Evolutionary conservation across 2,797 vertebrate genomes (phyloP).

Genomic region (Anguilla pacifica): DNA sequence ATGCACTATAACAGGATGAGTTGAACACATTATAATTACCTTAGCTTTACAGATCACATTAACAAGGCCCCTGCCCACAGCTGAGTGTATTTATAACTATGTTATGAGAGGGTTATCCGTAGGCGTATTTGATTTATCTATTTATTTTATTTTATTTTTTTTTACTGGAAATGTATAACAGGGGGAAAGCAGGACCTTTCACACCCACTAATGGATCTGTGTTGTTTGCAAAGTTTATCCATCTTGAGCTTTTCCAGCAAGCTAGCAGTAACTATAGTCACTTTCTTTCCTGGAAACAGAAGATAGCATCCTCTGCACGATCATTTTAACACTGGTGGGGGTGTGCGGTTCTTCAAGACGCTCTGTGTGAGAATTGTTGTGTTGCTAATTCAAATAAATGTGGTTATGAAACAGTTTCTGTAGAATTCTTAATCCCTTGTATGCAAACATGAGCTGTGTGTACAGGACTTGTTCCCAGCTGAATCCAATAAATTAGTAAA

Average conservation of each 20-base stretch:
- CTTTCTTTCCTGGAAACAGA: not conserved
- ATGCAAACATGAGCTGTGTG: not conserved
- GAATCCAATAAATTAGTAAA: conserved; percentile 10
- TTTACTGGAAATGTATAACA: not conserved
- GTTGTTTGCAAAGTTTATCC: not conserved
- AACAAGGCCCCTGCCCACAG: too few species aligned
- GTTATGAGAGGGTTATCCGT: not conserved
- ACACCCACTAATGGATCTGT: not conserved
- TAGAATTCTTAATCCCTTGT: conserved; percentile 5
- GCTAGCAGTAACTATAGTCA: not conserved
- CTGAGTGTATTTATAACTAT: too few species aligned
- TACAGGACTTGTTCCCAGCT: not conserved
- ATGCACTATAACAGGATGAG: not conserved
- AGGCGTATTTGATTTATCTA: too few species aligned
- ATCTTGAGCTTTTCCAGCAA: not conserved
- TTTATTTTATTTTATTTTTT: not conserved
- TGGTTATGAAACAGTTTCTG: not conserved
- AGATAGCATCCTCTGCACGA: not conserved
- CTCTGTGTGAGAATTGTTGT: not conserved
- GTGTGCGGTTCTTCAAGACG: not conserved
- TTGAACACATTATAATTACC: not conserved
- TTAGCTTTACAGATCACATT: too few species aligned
- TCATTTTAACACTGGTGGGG: not conserved
- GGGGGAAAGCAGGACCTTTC: not conserved
- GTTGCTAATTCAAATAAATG: not conserved